A percentile compares a stretch with the other conserved stretches of the same genome.
Conservation (phyloP, 2,797 vertebrate species). For the Scolopax rusticola region DNA sequence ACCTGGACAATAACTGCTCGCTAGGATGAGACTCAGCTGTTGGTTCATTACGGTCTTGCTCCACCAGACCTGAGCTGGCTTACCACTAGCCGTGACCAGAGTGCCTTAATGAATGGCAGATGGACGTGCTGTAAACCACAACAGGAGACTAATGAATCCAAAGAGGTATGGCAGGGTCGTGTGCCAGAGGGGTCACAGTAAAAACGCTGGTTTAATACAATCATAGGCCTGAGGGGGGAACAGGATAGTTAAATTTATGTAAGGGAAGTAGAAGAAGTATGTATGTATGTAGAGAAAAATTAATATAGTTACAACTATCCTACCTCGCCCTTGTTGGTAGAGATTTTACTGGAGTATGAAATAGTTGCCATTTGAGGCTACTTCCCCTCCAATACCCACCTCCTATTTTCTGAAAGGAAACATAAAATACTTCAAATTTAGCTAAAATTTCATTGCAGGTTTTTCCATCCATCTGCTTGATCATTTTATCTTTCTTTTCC, state of each 20-base stretch:
- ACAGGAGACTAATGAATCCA: not conserved
- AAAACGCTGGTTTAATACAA: not conserved
- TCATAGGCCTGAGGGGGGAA: not conserved
- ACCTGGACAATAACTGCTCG: not conserved
- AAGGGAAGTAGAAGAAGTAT: not conserved
- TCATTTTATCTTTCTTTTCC: not conserved
- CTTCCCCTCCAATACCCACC: not conserved
- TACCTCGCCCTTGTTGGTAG: not conserved
- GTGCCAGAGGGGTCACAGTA: not conserved
- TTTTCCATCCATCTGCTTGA: not conserved
- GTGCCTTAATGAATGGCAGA: not conserved
- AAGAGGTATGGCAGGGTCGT: not conserved
- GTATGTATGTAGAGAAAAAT: not conserved
- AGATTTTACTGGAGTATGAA: not conserved
- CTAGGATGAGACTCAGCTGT: not conserved
- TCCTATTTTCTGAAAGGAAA: not conserved
- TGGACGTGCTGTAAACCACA: not conserved
- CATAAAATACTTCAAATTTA: not conserved
- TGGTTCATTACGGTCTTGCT: not conserved
- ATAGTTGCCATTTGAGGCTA: not conserved
- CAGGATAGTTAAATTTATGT: not conserved
- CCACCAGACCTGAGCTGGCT: not conserved
- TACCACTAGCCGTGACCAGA: not conserved
- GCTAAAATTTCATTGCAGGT: not conserved
- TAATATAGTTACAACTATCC: accelerated